Conservation (phyloP, 1,140 invertebrate species). For the Xylocopa sonorina region DNA sequence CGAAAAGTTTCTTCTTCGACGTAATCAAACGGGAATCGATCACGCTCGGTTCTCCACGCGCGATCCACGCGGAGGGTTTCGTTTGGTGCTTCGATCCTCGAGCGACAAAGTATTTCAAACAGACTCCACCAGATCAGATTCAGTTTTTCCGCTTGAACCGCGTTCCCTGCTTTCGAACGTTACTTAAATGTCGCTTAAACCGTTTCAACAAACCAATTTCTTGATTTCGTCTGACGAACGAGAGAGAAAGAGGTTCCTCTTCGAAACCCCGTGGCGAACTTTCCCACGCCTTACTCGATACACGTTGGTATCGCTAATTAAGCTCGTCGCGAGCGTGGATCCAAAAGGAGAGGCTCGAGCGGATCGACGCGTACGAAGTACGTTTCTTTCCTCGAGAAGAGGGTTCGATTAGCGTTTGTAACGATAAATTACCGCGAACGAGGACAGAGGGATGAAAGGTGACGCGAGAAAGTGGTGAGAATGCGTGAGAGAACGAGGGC, state of each 20-base stretch:
- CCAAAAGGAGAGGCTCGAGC: background rate
- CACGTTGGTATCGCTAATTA: background rate
- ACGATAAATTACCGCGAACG: background rate
- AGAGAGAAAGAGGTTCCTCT: too few relatives aligned
- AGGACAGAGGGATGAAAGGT: background rate
- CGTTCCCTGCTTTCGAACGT: too few relatives aligned
- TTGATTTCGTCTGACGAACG: background rate
- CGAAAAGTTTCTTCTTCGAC: background rate
- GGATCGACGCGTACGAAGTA: background rate
- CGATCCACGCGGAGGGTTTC: background rate
- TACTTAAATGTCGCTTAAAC: too few relatives aligned
- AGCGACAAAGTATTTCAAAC: too few relatives aligned
- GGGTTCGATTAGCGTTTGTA: background rate
- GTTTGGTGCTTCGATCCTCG: too few relatives aligned
- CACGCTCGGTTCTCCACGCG: background rate
- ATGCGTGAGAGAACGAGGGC: slow-evolving; percentile 7
- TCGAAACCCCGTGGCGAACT: background rate
- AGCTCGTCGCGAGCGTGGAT: background rate
- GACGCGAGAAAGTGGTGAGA: slow-evolving; percentile 15
- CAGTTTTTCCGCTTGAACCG: too few relatives aligned
- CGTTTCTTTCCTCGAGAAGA: background rate
- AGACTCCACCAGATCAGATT: too few relatives aligned
- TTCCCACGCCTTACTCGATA: slow-evolving; percentile 17
- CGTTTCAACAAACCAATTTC: background rate
- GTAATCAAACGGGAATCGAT: too few relatives aligned